Evolutionary conservation across 2,888 invertebrate species (phyloP), one percentile per base, ranked within the genome.

Genomic region (Omphaloscelis lunosa): DNA sequence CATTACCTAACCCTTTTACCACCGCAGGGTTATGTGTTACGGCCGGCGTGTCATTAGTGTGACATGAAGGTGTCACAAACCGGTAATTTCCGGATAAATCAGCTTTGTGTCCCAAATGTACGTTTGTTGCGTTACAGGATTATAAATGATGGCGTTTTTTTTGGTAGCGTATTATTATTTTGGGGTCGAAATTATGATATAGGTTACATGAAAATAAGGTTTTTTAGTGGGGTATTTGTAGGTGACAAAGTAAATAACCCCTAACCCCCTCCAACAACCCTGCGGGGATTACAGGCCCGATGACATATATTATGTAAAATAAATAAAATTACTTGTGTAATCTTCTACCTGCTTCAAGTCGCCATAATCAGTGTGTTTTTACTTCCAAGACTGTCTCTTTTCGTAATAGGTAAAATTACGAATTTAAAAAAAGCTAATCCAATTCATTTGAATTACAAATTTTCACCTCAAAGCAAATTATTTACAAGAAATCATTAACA

Each of bases 81-180:
- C 85, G 76, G 87, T 87, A 89, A 87, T 89, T 85, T 85, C 89
- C 85, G 88, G 88, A 81, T 77, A 81, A 89, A 84, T 87, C 89
- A 84, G 79, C 85, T 83, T 88, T 87, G 74, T 87, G 79, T 68
- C 82, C 74, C 80, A 83, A 88, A 86, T 86, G 81, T 88, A 80
- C 76, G 61, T 78, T 86, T 80, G 82, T 53, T 74, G 76, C 76
- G 69, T 73, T 74, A 58, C 79, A 72, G 82, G 74, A 81, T 86
- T 84, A 86, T 88, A 79, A 88, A 88, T 86, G 77, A 77, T 81
- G 56, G 56, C 20, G 5, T 67, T 74, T 75, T n/a, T 86, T 85
- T 72, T 83, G 15, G 45, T 72, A 51, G 23, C 48, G n/a, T 66
- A 67, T 65, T 58, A 69, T 84, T 83, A 86, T 61, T 72, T 53